Conservation (phyloP, 2,797 vertebrate genomes). For the Atherinosoma microstoma region DNA sequence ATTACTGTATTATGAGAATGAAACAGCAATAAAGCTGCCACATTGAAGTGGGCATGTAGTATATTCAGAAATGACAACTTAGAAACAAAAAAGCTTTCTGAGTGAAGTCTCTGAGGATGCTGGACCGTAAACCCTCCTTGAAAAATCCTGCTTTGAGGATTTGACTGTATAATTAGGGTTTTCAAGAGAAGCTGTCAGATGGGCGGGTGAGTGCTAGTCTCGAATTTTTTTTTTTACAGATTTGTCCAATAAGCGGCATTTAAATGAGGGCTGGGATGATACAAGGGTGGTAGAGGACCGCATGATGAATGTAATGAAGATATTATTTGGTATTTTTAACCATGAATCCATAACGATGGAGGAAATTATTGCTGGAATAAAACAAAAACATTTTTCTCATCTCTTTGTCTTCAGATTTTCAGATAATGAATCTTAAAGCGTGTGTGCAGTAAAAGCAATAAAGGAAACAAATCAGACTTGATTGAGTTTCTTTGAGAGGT, state of each 20-base stretch:
- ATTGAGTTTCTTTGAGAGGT: slow-evolving; percentile 55
- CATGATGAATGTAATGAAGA: slow-evolving; percentile 6
- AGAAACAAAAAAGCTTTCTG: slow-evolving; percentile 44
- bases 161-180: slow-evolving; percentile 66
- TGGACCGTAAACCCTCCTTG: slow-evolving; percentile 29
- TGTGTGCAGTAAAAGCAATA: slow-evolving; percentile 52
- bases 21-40: slow-evolving; percentile 13
- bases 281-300: not conserved
- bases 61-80: slow-evolving; percentile 3
- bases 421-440: slow-evolving; percentile 25
- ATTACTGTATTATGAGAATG: slow-evolving; percentile 2
- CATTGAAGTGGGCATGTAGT: not conserved
- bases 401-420: not conserved
- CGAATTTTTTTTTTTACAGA: slow-evolving; percentile 23
- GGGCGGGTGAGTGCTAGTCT: slow-evolving; percentile 42
- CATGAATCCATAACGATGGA: slow-evolving; percentile 3
- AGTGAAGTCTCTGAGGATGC: slow-evolving; percentile 21
- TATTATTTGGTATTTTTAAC: slow-evolving; percentile 20
- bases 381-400: not conserved
- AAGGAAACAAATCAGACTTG: slow-evolving; percentile 51
- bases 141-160: slow-evolving; percentile 58
- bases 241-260: slow-evolving; percentile 56
- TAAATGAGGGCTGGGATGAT: slow-evolving; percentile 48
- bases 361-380: slow-evolving; percentile 7
- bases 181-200: slow-evolving; percentile 61